These are phyloP conservation scores for Vidua chalybeata DNA, from an alignment of 2,113 vertebrate genomes.

Conservation along the genomic window DNA sequence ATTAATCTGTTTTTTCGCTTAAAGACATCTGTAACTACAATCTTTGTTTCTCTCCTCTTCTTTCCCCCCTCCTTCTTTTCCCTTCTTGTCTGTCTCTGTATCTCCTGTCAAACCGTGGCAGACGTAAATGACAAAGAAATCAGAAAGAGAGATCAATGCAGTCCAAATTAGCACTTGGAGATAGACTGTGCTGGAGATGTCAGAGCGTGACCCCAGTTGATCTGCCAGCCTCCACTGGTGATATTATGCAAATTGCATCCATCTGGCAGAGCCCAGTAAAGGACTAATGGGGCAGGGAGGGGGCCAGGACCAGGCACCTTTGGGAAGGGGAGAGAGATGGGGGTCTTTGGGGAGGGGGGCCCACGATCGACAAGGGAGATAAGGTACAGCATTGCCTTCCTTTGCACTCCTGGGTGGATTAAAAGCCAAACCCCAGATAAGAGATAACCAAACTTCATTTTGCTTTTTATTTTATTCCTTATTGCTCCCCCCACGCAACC, in stretches of 20 bases:
- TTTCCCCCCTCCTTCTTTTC: constrained; percentile 35
- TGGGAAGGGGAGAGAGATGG: constrained; percentile 20
- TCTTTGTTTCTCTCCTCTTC: constrained; percentile 75
- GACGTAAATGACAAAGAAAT: constrained; percentile 87
- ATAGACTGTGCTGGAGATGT: constrained; percentile 82
- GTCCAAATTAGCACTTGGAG: constrained; percentile 88
- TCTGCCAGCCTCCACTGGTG: constrained; percentile 78
- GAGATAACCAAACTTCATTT: constrained; percentile 82
- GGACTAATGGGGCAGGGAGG: constrained; percentile 76
- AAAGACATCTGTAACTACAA: constrained; percentile 74
- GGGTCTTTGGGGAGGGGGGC: constrained; percentile 35
- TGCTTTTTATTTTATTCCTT: constrained; percentile 71
- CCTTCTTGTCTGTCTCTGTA: constrained; percentile 78
- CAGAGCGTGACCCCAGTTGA: constrained; percentile 83
- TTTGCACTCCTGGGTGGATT: constrained; percentile 76
- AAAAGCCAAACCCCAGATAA: constrained; percentile 78
- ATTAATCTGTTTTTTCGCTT: constrained; percentile 71
- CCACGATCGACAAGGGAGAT: constrained; percentile 71
- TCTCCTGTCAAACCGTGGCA: constrained; percentile 78
- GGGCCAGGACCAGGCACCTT: constrained; percentile 29
- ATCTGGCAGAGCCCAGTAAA: constrained; percentile 78
- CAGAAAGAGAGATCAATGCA: constrained; percentile 85
- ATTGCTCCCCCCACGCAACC: constrained; percentile 60
- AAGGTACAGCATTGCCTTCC: constrained; percentile 75
- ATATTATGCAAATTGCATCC: constrained; percentile 89